Evolutionary conservation across 2,113 vertebrate genomes (phyloP).

Genomic region (Tachysurus fulvidraco): DNA sequence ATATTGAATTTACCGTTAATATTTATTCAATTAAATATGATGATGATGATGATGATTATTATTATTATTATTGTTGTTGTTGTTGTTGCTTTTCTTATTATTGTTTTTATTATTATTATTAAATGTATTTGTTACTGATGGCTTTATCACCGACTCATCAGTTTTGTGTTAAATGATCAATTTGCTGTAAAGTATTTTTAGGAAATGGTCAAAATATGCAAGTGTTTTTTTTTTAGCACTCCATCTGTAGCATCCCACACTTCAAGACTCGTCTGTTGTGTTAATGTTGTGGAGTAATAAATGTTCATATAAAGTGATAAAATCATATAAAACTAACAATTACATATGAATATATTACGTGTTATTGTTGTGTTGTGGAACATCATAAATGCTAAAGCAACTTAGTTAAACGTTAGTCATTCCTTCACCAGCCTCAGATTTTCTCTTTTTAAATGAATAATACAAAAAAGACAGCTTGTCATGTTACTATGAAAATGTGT

Average conservation of each 20-base stretch:
- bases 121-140: background rate
- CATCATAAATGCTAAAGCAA: background rate
- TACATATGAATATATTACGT: background rate
- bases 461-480: background rate
- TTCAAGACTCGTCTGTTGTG: background rate
- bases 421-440: background rate
- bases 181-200: background rate
- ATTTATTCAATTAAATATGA: too few species aligned
- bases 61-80: background rate
- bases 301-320: background rate
- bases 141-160: too few species aligned
- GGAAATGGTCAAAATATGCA: background rate
- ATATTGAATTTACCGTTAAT: background rate
- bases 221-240: background rate
- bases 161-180: background rate
- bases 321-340: background rate
- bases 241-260: background rate
- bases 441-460: background rate
- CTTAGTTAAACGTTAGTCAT: background rate
- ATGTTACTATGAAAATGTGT: background rate
- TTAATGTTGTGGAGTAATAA: background rate
- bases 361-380: background rate
- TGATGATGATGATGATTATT: background rate
- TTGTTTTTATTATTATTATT: background rate
- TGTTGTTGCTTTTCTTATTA: background rate